Conservation (phyloP, 1,140 invertebrate species). For the Adoxophyes honmai region DNA sequence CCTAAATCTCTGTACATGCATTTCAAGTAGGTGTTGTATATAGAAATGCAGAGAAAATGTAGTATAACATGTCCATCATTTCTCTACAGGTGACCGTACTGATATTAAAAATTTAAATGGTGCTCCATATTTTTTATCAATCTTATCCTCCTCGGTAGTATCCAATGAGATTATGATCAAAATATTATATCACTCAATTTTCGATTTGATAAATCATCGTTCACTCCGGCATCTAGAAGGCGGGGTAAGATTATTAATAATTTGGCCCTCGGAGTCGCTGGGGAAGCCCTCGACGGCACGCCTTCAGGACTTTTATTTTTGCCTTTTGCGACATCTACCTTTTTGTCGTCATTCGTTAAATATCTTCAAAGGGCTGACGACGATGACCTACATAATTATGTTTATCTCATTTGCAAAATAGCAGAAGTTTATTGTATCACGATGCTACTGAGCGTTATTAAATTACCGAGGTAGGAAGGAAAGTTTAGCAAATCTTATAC, state of each 20-base stretch:
- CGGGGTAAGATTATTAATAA: conserved; percentile 64
- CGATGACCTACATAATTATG: too few relatives aligned
- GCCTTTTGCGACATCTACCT: conserved; percentile 32
- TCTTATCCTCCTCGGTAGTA: neutral
- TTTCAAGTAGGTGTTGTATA: too few relatives aligned
- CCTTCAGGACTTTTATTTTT: conserved; percentile 49
- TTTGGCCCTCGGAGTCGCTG: conserved; percentile 47
- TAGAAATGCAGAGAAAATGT: too few relatives aligned
- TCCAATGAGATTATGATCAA: conserved; percentile 7
- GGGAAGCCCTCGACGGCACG: conserved; percentile 60
- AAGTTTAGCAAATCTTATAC: conserved; percentile 14
- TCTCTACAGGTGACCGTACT: too few relatives aligned
- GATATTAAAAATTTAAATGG: too few relatives aligned
- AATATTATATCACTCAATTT: conserved; percentile 44
- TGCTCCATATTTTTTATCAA: neutral
- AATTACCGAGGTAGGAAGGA: conserved; percentile 30
- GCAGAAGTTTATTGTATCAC: too few relatives aligned
- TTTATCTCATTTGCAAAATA: too few relatives aligned
- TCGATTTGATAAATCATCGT: conserved; percentile 51
- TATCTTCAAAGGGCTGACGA: too few relatives aligned
- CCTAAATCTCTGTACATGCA: too few relatives aligned
- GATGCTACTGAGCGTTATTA: conserved; percentile 17
- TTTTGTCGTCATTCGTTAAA: neutral
- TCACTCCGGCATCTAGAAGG: conserved; percentile 42
- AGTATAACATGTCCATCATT: too few relatives aligned